Base-by-base conservation (phyloP, 2,888 invertebrate species). In the Erynnis tages region DNA sequence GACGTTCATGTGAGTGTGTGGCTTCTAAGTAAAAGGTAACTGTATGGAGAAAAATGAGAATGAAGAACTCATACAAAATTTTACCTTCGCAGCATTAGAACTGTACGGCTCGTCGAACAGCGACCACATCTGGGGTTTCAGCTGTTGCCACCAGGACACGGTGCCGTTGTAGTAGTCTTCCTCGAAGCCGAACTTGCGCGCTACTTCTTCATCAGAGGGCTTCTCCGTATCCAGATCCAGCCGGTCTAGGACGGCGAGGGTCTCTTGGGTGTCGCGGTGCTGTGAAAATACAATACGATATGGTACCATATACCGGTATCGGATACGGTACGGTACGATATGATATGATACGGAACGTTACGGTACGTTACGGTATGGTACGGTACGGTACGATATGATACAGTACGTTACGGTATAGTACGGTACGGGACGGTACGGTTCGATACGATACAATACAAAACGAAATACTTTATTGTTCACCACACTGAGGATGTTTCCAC, bases 31-130 rank as follows among this genome's bases (percentile, higher is more conserved):
- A 8, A 6, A 25, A 7, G 6, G 8, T 21, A 4, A 5, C 5
- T 3, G 3, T 21, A 21, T 21, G 21, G 4, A 5, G 5, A 21
- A 4, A 5, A 21, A 21, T 21, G 21, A 21, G 5, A 21, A 21
- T 21, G 5, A 21, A 4, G 5, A 21, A 37, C 21, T n/a, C n/a
- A n/a, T n/a, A 7, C 19, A 1, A 14, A 7, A 38, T 8, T n/a
- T 76, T 89, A 98, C 98, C 94, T 99, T 99, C 59, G 99, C 98
- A 67, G 96, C 94, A 74, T 95, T 96, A 49, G 99, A 99, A 73
- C 98, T 99, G 85, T 99, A 99, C 1, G 99, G 99, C 83, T 99
- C 99, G 79, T 99, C 99, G 81, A 99, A 99, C 54, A 99, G 91
- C 27, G 98, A 98, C 99, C 99, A 99, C 81, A 99, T 96, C 88